A percentile compares a stretch with the other conserved stretches of the same genome.
Conservation (phyloP, 2,888 invertebrate genomes). For the Rhimphoctona megacephalus region DNA sequence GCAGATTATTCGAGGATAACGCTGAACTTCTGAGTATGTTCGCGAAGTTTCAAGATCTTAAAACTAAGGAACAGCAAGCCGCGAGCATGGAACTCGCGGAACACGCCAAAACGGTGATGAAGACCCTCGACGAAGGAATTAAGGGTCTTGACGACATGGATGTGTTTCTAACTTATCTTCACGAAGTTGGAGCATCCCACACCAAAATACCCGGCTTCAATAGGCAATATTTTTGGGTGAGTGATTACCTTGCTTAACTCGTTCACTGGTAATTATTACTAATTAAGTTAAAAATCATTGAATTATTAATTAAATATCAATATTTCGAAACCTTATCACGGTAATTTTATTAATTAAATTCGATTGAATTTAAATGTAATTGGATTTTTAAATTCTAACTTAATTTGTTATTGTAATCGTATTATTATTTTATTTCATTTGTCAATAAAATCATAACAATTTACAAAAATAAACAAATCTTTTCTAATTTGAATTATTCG, state of each 20-base stretch:
- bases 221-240: conserved; percentile 95
- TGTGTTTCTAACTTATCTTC: conserved; percentile 92
- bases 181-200: conserved; percentile 94
- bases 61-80: conserved; percentile 92
- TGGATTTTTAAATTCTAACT: too few relatives aligned
- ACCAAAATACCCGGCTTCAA: conserved; percentile 94
- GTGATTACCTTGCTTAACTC: conserved; percentile 74
- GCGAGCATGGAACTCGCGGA: conserved; percentile 93
- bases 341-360: too few relatives aligned
- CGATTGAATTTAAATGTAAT: too few relatives aligned
- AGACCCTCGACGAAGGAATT: conserved; percentile 95
- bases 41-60: conserved; percentile 92
- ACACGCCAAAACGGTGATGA: conserved; percentile 96
- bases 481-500: background rate
- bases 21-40: conserved; percentile 92
- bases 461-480: background rate
- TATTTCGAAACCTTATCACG: background rate
- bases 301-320: too few relatives aligned
- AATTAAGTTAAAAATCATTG: background rate
- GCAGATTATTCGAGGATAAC: conserved; percentile 95
- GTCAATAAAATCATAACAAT: too few relatives aligned
- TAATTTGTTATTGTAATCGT: too few relatives aligned
- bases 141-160: conserved; percentile 94
- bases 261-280: background rate
- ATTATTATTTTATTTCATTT: too few relatives aligned